Conservation (phyloP, 2,797 vertebrate genomes). For the Enteromius anoplus region DNA sequence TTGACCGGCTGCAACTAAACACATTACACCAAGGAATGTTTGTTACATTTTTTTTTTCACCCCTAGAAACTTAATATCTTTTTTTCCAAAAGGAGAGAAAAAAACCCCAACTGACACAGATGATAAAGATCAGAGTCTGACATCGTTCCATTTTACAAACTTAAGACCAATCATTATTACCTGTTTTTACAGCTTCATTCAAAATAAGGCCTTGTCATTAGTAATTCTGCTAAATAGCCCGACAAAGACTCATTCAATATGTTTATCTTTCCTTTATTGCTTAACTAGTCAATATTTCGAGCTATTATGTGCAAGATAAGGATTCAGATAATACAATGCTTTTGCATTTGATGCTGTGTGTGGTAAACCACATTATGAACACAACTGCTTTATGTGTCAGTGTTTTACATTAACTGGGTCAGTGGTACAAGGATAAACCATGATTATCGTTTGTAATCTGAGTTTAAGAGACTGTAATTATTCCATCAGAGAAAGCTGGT, state of each 20-base stretch:
- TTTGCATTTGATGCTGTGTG: slow-evolving; percentile 2
- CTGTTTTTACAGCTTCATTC: not conserved
- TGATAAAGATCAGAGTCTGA: not conserved
- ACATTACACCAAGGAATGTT: not conserved
- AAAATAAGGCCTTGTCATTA: not conserved
- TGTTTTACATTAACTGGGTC: not conserved
- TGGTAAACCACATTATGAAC: not conserved
- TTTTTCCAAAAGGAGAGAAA: not conserved
- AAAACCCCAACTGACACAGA: not conserved
- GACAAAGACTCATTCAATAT: not conserved
- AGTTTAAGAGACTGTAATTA: slow-evolving; percentile 2
- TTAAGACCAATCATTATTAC: not conserved
- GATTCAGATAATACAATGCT: slow-evolving; percentile 1
- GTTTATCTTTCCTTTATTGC: slow-evolving; percentile 5
- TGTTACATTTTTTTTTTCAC: not conserved
- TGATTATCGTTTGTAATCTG: not conserved
- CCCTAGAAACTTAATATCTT: not conserved
- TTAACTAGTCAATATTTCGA: not conserved
- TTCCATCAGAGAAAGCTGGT: slow-evolving; percentile 19
- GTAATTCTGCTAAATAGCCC: not conserved
- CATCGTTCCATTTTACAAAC: not conserved
- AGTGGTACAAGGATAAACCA: not conserved
- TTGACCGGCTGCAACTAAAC: not conserved
- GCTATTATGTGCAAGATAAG: not conserved
- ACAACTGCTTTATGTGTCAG: not conserved